Base-by-base conservation (phyloP, 1,140 invertebrate species). In the Sarcophaga peregrina region DNA sequence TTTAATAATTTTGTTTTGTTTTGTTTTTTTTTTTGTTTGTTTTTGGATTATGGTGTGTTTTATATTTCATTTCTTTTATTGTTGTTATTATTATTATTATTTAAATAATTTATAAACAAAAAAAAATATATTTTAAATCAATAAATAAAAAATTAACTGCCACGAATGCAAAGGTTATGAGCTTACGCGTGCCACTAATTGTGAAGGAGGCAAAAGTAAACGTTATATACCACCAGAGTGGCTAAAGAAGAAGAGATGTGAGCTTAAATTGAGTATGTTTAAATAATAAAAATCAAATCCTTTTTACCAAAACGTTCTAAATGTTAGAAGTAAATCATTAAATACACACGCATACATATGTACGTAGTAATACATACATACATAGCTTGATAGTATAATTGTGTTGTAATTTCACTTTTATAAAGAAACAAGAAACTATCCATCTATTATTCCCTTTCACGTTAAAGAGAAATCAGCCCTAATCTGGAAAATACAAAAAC, bases 201-300 rank as follows among this genome's bases (percentile, higher is more conserved):
- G 75, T 50, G 75, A 54, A 52, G 80, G 80, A 47, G 80, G 52
- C 47, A 84, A 84, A 54, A 82, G 76, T 68, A 89, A 89, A 82
- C 88, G 88, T 68, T 89, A 89, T 80, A 89, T 89, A 80, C 88
- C 88, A 80, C 88, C 88, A 81, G 88, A 89, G 81, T 89, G 88
- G 88, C 86, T 89, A 52, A 89, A 89, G 72, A 87, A 87, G 85
- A 89, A 89, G 83, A 85, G 88, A 84, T 89, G 88, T 86, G 88
- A 89, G 75, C 86, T 89, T 76, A 89, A 89, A 86, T 85, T 89
- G 74, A 89, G 88, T 89, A 89, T 81, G 88, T 87, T 80, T 48
- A 76, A 76, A 20, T 4, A 7, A n/a, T 37, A 37, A 37, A 37
- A 37, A 37, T 37, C 25, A 4, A 37, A 37, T 37, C 25, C 25